phyloP scores from a whole-genome alignment of 2,113 vertebrate species.

The Theristicus caerulescens region DNA sequence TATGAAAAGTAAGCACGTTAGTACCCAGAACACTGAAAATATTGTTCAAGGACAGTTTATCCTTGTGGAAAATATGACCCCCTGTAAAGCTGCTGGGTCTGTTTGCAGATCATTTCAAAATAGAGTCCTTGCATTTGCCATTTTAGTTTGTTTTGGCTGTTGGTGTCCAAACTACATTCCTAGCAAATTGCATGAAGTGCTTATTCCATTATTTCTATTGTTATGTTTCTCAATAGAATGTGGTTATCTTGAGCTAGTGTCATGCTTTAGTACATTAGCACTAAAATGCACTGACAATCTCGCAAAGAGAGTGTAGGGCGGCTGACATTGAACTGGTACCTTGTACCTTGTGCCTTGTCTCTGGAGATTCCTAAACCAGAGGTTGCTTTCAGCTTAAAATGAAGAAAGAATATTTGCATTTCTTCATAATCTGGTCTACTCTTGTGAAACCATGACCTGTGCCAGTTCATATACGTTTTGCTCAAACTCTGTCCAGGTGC shows the following conservation, averaged over 20 bases:
- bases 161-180: conserved; percentile 69
- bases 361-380: background rate
- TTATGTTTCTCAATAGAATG: conserved; percentile 68
- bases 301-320: background rate
- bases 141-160: conserved; percentile 72
- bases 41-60: conserved; percentile 67
- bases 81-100: conserved; percentile 53
- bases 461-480: conserved; percentile 16
- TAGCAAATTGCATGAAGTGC: conserved; percentile 67
- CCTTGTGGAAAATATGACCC: conserved; percentile 67
- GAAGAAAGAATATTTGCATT: conserved; percentile 34
- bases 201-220: conserved; percentile 71
- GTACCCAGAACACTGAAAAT: conserved; percentile 48
- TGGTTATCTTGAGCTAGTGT: conserved; percentile 66
- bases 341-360: background rate
- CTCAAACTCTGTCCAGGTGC: conserved; percentile 39
- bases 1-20: conserved; percentile 48
- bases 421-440: background rate
- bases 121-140: conserved; percentile 67
- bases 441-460: conserved; percentile 7
- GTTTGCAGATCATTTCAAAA: conserved; percentile 70
- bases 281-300: conserved; percentile 24
- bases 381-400: conserved; percentile 9
- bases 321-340: conserved; percentile 45
- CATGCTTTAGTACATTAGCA: conserved; percentile 46